Evolutionary conservation across 2,888 invertebrate genomes (phyloP), one percentile per base, ranked within the genome.

Genomic region (Parnassius mnemosyne): DNA sequence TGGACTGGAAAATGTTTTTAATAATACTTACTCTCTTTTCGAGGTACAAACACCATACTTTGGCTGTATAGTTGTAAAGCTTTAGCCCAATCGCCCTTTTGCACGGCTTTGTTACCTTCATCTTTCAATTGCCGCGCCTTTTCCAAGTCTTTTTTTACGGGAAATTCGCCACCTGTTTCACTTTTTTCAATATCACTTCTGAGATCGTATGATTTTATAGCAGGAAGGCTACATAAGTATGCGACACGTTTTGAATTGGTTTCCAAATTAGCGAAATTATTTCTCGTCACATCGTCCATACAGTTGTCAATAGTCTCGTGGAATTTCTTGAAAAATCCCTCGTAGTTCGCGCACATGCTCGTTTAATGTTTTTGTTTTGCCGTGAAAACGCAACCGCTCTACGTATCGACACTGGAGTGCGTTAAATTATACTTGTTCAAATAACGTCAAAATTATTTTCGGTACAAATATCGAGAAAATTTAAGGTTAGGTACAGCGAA

Each of bases 41-140:
- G 92, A 11, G 96, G 96, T 78, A 94, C 91, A 57, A 93, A 85
- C 34, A 95, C 81, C 76, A 96, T 94, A 68, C 94, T 94, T 71
- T 93, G 92, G 64, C 94, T 94, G 81, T 97, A 97, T 52, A 93
- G 80, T 44, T 93, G 87, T 77, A 96, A 85, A 1, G 97, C 95
- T 70, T 92, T 93, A 43, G 83, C 77, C 92, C 94, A 96, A 69
- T 95, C 93, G 59, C 94, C 95, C 70, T 93, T 93, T 69, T 94
- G 94, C 72, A 96, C 97, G 7, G 93, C 93, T 65, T 92, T 88
- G 75, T 96, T 97, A 3, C 96, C 97, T 64, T 93, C 92, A 70
- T 94, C 92, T 83, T 97, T 96, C 46, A 94, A 83, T 65, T 89
- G 85, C n/a, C 92, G 85, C 10, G 96, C 94, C 73, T 90, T 89